Evolutionary conservation across 2,797 vertebrate genomes (phyloP).

Genomic region (Antennarius maculatus): DNA sequence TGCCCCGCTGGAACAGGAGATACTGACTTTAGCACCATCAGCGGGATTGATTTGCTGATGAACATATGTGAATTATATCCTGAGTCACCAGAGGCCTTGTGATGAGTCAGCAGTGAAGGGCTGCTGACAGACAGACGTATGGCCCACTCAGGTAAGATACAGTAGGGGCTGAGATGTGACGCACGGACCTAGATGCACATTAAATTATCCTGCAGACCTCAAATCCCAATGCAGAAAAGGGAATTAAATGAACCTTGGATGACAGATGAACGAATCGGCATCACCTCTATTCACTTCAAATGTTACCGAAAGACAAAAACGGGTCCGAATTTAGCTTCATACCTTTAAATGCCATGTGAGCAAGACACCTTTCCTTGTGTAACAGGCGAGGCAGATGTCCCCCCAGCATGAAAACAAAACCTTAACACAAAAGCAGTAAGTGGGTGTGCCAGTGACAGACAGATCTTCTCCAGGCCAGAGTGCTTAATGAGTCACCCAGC

Average conservation of each 20-base stretch:
- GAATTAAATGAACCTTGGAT: constrained; percentile 13
- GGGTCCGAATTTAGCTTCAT: constrained; percentile 55
- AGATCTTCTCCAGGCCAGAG: constrained; percentile 41
- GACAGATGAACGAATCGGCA: constrained; percentile 25
- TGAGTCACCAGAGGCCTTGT: constrained; percentile 40
- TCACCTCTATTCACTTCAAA: constrained; percentile 26
- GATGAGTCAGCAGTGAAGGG: constrained; percentile 50
- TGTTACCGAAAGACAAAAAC: constrained; percentile 31
- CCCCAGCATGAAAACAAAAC: constrained; percentile 66
- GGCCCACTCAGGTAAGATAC: constrained; percentile 18
- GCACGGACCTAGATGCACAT: background rate
- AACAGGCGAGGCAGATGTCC: constrained; percentile 67
- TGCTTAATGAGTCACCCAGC: constrained; percentile 60
- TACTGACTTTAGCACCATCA: constrained; percentile 42
- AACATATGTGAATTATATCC: constrained; percentile 49
- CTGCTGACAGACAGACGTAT: constrained; percentile 31
- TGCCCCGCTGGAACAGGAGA: constrained; percentile 17
- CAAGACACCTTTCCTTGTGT: constrained; percentile 55
- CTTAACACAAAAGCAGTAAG: constrained; percentile 50
- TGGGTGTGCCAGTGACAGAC: constrained; percentile 60
- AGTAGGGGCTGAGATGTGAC: background rate
- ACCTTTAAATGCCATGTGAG: constrained; percentile 54
- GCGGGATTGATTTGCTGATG: constrained; percentile 43
- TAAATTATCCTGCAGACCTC: constrained; percentile 15
- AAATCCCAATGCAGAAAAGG: constrained; percentile 11